Evolutionary conservation across 2,113 vertebrate species (phyloP).

Genomic region (Epinephelus lanceolatus): DNA sequence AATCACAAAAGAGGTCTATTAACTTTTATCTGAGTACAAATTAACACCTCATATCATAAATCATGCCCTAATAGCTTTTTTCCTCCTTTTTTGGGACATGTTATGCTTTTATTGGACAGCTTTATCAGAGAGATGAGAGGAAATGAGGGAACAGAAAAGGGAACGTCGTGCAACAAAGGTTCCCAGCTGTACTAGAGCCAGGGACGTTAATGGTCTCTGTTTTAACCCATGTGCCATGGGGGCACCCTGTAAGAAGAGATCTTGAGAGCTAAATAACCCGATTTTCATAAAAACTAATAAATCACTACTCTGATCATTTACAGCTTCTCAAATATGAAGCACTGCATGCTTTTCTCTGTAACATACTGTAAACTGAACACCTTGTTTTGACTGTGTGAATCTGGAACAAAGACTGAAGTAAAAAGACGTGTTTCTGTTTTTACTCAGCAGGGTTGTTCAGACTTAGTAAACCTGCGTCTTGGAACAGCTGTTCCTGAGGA

Average conservation of each 20-base stretch:
- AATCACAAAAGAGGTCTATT: constrained; percentile 16
- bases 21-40: not conserved
- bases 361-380: too few relatives aligned
- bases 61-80: too few relatives aligned
- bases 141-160: not conserved
- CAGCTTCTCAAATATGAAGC: too few relatives aligned
- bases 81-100: not conserved
- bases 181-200: not conserved
- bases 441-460: not conserved
- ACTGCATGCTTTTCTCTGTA: too few relatives aligned
- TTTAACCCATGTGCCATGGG: not conserved
- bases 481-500: not conserved
- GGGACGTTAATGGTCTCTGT: not conserved
- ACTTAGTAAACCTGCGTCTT: too few relatives aligned
- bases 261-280: not conserved
- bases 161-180: not conserved
- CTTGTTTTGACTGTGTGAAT: too few relatives aligned
- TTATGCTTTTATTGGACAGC: not conserved
- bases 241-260: not conserved
- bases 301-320: too few relatives aligned
- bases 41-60: not conserved
- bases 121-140: not conserved
- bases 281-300: too few relatives aligned
- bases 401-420: not conserved
- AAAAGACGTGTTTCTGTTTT: not conserved